Evolutionary conservation across 2,113 vertebrate species (phyloP).

Genomic region (Oryzias javanicus): DNA sequence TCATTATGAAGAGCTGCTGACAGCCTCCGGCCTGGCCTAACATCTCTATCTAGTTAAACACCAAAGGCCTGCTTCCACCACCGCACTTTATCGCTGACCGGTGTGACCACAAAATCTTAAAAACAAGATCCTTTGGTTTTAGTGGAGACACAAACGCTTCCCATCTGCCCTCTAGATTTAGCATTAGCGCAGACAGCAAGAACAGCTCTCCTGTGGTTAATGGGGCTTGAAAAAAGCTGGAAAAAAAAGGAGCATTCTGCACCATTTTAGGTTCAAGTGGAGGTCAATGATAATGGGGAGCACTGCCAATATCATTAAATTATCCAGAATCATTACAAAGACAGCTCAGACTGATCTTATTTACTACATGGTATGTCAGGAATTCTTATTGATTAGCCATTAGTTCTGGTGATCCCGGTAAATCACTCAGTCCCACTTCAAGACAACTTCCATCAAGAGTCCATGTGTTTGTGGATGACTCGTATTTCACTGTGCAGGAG

Average conservation of each 20-base stretch:
- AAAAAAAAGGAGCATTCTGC: slow-evolving; percentile 42
- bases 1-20: slow-evolving; percentile 25
- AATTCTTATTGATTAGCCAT: slow-evolving; percentile 31
- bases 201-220: slow-evolving; percentile 46
- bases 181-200: slow-evolving; percentile 31
- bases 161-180: slow-evolving; percentile 33
- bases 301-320: slow-evolving; percentile 37
- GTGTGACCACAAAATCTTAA: neutral
- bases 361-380: slow-evolving; percentile 15
- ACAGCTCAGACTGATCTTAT: slow-evolving; percentile 13
- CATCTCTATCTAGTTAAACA: no score
- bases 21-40: neutral
- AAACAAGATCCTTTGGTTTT: slow-evolving; percentile 10
- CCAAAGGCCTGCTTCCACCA: neutral
- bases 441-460: slow-evolving; percentile 7
- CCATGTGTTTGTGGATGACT: neutral
- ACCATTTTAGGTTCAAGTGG: slow-evolving; percentile 55
- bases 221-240: slow-evolving; percentile 51
- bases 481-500: slow-evolving; percentile 5
- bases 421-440: slow-evolving; percentile 22
- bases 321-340: slow-evolving; percentile 38
- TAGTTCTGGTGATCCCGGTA: slow-evolving; percentile 5
- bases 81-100: neutral
- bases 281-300: slow-evolving; percentile 50
- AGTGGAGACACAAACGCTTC: neutral